Percentiles rank a stretch among this genome's conserved stretches.
Conservation (phyloP, 1,140 invertebrate genomes). For the Steinernema feltiae region DNA sequence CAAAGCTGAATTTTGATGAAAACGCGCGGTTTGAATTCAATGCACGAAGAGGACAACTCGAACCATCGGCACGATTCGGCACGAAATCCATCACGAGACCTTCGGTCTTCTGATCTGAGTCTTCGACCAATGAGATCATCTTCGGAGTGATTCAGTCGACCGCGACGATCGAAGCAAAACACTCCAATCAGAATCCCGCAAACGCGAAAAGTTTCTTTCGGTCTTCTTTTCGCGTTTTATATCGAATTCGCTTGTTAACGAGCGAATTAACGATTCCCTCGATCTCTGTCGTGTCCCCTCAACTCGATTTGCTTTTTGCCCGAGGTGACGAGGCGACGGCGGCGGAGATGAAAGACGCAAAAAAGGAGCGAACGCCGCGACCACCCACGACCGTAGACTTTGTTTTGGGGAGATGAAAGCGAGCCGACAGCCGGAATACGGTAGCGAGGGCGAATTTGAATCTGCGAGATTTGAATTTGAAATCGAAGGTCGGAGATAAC, state of each 20-base stretch:
- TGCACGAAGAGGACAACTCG: too few relatives aligned
- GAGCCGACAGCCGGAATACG: not conserved
- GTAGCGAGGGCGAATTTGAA: not conserved
- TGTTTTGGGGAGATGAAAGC: not conserved
- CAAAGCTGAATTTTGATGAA: too few relatives aligned
- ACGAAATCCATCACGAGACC: too few relatives aligned
- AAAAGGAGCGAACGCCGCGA: not conserved
- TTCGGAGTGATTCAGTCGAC: not conserved
- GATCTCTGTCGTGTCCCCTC: not conserved
- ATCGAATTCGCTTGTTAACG: conserved; percentile 12
- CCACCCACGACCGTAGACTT: not conserved
- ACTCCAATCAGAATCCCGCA: too few relatives aligned
- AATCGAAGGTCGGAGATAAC: not conserved
- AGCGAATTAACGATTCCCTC: conserved; percentile 9
- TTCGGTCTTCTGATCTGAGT: too few relatives aligned
- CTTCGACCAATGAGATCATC: too few relatives aligned
- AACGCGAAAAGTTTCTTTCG: not conserved
- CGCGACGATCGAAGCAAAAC: not conserved
- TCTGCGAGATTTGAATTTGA: not conserved
- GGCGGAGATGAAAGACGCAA: conserved; percentile 12
- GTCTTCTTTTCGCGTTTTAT: not conserved
- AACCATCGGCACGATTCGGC: too few relatives aligned
- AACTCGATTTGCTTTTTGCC: not conserved
- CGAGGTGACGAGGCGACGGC: conserved; percentile 5
- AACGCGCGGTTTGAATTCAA: too few relatives aligned